Evolutionary conservation across 1,140 invertebrate genomes (phyloP).

Genomic region (Galendromus occidentalis): DNA sequence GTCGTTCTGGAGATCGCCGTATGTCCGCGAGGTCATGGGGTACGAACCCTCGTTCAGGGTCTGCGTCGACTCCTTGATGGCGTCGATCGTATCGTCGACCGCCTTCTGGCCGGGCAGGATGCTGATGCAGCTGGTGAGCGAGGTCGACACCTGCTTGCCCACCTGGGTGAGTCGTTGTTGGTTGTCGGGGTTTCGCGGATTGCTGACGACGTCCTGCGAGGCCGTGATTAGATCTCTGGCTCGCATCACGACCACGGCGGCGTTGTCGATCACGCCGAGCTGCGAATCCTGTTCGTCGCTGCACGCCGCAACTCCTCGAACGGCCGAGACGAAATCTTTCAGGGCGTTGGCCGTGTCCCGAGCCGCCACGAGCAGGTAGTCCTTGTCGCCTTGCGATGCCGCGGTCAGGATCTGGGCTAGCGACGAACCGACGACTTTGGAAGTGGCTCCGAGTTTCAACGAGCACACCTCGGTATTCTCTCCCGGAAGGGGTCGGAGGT

Average conservation of each 20-base stretch:
- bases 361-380: conserved; percentile 58
- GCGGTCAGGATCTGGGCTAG: conserved; percentile 66
- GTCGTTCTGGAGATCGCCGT: conserved; percentile 63
- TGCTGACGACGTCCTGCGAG: conserved; percentile 43
- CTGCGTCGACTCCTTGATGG: conserved; percentile 52
- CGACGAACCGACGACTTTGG: conserved; percentile 40
- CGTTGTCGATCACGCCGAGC: conserved; percentile 43
- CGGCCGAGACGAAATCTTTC: conserved; percentile 44
- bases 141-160: conserved; percentile 30
- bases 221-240: conserved; percentile 55
- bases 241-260: conserved; percentile 53
- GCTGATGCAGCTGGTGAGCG: conserved; percentile 41
- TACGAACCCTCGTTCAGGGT: conserved; percentile 40
- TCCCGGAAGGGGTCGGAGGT: conserved; percentile 57
- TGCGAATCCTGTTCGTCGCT: conserved; percentile 40
- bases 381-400: conserved; percentile 57
- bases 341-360: conserved; percentile 54
- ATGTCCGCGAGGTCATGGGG: conserved; percentile 32
- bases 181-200: conserved; percentile 37
- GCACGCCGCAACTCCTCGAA: conserved; percentile 48
- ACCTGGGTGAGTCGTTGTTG: conserved; percentile 37
- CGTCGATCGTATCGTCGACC: conserved; percentile 61
- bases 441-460: conserved; percentile 43
- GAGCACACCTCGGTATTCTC: conserved; percentile 59
- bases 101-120: conserved; percentile 71